Base-by-base conservation (phyloP, 2,888 invertebrate genomes). In the Leptinotarsa rubiginosa region DNA sequence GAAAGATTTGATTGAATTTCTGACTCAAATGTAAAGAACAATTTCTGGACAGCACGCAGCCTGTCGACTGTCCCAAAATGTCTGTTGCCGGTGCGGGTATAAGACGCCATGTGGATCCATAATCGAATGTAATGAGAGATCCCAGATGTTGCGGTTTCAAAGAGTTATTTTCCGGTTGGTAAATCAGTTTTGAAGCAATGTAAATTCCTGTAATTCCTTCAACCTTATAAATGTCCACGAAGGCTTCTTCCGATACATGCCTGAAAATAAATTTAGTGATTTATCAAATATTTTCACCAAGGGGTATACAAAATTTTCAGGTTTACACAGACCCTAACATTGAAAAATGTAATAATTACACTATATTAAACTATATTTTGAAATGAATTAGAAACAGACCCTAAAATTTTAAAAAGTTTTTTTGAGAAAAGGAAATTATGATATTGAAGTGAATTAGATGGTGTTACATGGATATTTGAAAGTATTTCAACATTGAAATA, bases 11-110 rank as follows among this genome's bases (percentile, higher is more conserved):
- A 85, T 92, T 94, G 87, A 96, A 95, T 85, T 94, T 93, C 88
- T 97, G 97, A 78, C 95, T 94, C 81, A 97, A 88, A 87, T 97
- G 97, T 65, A 97, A 89, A 25, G 96, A 95, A 87, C 97, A 97
- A 7, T 92, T 92, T 77, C 91, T 90, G 68, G 89, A 91, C 67
- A 88, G 83, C 65, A 90, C 88, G 84, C 96, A 96, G 80, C 91
- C 90, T 54, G 93, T 89, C 18, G 90, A 90, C 79, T 91, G 91
- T 1, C 94, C 94, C 88, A 92, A 88, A 69, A 92, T 90, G 85
- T 95, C 94, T 47, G 89, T 88, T 31, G 89, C 88, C 0, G 97
- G 96, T 0, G 96, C 92, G 74, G 90, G 90, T 65, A 97, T 90
- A 0, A 90, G 91, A 0, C 91, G 91, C 97, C 97, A 97, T 10